Evolutionary conservation across 2,797 vertebrate species (phyloP).

Genomic region (Lycodopsis pacificus): DNA sequence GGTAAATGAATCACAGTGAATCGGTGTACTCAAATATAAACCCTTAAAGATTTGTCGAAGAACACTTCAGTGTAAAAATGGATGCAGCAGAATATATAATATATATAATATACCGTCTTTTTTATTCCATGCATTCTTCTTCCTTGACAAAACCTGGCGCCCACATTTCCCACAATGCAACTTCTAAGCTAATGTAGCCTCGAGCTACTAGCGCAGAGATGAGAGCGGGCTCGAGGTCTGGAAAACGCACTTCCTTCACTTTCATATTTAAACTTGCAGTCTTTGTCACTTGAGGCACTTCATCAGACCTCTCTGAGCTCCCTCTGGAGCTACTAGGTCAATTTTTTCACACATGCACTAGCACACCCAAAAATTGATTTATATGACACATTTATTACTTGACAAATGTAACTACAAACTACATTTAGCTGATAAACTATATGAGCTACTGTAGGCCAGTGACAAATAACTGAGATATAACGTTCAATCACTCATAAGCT

Average conservation of each 20-base stretch:
- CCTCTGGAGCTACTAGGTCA: no score
- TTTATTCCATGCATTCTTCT: neutral
- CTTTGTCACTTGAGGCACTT: neutral
- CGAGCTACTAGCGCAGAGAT: no score
- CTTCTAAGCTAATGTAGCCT: neutral
- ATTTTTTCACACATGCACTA: neutral
- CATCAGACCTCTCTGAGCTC: neutral
- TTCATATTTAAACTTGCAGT: neutral
- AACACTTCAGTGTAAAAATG: neutral
- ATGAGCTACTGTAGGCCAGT: neutral
- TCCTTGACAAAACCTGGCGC: neutral
- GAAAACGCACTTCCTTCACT: neutral
- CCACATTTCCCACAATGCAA: slow-evolving; percentile 1
- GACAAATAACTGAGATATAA: neutral
- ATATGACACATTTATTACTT: neutral
- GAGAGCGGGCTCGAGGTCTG: no score
- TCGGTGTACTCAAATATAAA: neutral
- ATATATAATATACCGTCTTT: neutral
- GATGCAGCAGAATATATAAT: neutral
- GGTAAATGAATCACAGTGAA: neutral
- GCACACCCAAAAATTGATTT: neutral
- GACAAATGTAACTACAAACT: neutral
- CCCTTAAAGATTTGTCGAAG: neutral
- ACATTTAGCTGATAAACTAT: neutral
- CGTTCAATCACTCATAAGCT: neutral